A percentile compares a stretch with the other conserved stretches of the same genome.
Evolutionary conservation across 2,888 invertebrate species (phyloP).

Genomic region (Ectropis crepuscularia): DNA sequence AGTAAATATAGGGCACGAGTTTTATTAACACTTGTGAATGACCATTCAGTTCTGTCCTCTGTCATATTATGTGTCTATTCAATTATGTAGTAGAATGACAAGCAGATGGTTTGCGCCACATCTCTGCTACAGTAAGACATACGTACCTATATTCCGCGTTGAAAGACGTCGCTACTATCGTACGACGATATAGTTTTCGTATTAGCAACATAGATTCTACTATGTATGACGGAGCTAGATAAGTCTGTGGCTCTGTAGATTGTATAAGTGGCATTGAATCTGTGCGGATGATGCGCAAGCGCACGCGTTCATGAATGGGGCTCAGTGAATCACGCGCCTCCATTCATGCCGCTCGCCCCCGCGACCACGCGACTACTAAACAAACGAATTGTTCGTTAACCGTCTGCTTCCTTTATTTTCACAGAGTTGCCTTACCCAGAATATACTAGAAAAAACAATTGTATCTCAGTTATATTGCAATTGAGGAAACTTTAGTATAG

Average conservation of each 20-base stretch:
- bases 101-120: conserved; percentile 41
- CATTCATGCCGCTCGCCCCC: conserved; percentile 76
- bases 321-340: conserved; percentile 75
- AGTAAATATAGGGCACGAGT: conserved; percentile 18
- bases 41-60: conserved; percentile 23
- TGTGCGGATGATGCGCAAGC: conserved; percentile 58
- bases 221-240: not conserved
- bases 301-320: conserved; percentile 69
- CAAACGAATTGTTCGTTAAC: conserved; percentile 66
- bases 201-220: too few species aligned
- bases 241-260: not conserved
- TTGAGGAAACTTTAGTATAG: not conserved
- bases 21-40: conserved; percentile 16
- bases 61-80: conserved; percentile 36
- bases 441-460: not conserved
- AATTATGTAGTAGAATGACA: conserved; percentile 41
- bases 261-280: conserved; percentile 56
- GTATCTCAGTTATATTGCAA: not conserved
- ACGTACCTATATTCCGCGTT: not conserved
- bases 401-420: conserved; percentile 30
- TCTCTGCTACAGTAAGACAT: conserved; percentile 37
- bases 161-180: too few species aligned
- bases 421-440: conserved; percentile 28
- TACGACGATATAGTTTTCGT: too few species aligned
- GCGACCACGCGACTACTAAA: conserved; percentile 69